These are phyloP conservation scores for Trimorus sp. DNA, from an alignment of 2,888 invertebrate genomes.

Conservation along the genomic window DNA sequence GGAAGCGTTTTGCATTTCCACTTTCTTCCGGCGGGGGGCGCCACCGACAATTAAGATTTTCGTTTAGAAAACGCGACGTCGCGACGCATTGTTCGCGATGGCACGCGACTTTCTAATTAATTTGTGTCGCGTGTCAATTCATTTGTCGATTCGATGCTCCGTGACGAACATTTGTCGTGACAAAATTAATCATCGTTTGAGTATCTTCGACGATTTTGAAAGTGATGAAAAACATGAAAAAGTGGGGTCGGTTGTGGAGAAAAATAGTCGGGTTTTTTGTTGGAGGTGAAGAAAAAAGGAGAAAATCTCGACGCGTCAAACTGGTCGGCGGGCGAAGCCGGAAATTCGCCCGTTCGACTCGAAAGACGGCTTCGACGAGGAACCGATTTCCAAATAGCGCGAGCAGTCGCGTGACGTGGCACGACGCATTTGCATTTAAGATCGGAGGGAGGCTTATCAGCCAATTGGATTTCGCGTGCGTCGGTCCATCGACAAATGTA, in stretches of 20 bases:
- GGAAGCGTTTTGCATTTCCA: constrained; percentile 28
- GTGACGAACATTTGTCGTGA: too few species aligned
- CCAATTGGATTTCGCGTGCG: constrained; percentile 1
- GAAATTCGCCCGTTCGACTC: constrained; percentile 34
- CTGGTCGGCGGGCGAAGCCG: constrained; percentile 38
- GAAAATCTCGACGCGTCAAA: constrained; percentile 34
- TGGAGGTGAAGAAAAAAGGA: constrained; percentile 24
- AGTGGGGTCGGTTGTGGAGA: too few species aligned
- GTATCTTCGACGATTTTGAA: too few species aligned
- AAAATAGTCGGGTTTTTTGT: too few species aligned
- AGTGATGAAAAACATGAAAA: too few species aligned
- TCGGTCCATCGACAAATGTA: constrained; percentile 26
- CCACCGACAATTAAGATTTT: constrained; percentile 26
- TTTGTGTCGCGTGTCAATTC: too few species aligned
- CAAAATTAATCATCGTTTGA: too few species aligned
- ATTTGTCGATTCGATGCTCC: too few species aligned
- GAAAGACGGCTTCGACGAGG: constrained; percentile 19
- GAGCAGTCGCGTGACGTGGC: constrained; percentile 11
- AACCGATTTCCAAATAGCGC: constrained; percentile 41
- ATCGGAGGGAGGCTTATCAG: constrained; percentile 8
- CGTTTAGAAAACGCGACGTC: constrained; percentile 20
- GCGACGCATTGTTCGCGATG: not conserved
- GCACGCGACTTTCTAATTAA: not conserved
- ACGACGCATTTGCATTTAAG: constrained; percentile 10
- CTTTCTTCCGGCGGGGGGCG: constrained; percentile 21